Evolutionary conservation across 2,113 vertebrate species (phyloP).

Genomic region (Orycteropus afer): DNA sequence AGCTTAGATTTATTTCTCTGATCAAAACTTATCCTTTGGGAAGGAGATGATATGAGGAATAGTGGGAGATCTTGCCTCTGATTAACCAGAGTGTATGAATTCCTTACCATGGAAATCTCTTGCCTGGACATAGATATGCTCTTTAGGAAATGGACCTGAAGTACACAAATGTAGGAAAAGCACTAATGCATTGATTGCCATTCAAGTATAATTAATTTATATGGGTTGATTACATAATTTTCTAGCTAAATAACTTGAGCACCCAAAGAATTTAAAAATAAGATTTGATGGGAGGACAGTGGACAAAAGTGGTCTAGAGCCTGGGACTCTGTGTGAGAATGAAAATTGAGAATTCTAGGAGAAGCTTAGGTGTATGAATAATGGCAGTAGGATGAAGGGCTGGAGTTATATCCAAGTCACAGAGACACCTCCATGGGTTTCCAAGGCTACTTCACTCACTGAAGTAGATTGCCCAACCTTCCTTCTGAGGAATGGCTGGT

Average conservation of each 20-base stretch:
- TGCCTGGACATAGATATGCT: not conserved
- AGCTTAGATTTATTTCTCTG: conserved; percentile 35
- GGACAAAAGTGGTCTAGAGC: not conserved
- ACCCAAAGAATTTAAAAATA: not conserved
- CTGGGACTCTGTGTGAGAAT: too few relatives aligned
- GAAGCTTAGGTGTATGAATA: fast-evolving
- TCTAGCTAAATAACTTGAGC: not conserved
- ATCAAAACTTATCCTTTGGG: conserved; percentile 20
- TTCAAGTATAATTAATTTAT: not conserved
- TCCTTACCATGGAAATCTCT: not conserved
- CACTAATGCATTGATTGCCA: not conserved
- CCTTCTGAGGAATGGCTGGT: too few relatives aligned
- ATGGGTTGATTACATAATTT: not conserved
- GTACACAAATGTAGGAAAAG: not conserved
- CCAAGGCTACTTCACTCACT: too few relatives aligned
- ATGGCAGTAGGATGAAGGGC: not conserved
- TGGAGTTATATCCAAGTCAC: too few relatives aligned
- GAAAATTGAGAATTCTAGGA: not conserved
- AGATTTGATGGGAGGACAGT: not conserved
- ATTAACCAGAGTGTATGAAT: not conserved
- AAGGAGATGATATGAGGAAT: not conserved
- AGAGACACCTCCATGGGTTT: too few relatives aligned
- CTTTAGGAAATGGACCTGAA: not conserved
- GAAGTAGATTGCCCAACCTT: too few relatives aligned
- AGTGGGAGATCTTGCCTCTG: not conserved